Conservation (phyloP, 2,113 vertebrate genomes). For the Chamaetylas fuelleborni region DNA sequence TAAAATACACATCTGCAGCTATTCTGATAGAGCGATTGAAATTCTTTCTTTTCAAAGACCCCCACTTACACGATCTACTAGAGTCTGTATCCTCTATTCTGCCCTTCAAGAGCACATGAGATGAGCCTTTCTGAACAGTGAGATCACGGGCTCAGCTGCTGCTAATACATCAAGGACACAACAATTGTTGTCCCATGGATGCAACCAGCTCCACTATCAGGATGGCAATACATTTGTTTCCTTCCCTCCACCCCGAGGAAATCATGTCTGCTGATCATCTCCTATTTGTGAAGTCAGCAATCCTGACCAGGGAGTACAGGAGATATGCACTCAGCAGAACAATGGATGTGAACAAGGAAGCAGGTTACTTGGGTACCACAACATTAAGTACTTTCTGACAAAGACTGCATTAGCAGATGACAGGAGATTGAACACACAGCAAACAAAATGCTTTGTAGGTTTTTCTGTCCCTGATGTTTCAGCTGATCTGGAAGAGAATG, state of each 20-base stretch:
- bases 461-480: conserved; percentile 48
- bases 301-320: neutral
- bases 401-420: conserved; percentile 64
- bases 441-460: conserved; percentile 46
- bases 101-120: neutral
- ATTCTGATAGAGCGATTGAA: neutral
- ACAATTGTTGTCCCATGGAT: neutral
- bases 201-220: neutral
- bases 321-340: neutral
- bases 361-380: conserved; percentile 42
- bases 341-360: neutral
- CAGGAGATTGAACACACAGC: conserved; percentile 44
- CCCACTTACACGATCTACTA: neutral
- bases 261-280: neutral
- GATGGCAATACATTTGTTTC: neutral
- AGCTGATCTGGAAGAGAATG: conserved; percentile 64
- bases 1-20: neutral
- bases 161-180: neutral
- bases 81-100: neutral
- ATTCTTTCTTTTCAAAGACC: neutral
- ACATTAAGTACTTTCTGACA: conserved; percentile 56
- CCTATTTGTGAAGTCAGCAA: neutral
- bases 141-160: neutral
- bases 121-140: neutral
- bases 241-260: neutral